phyloP scores from a whole-genome alignment of 1,140 invertebrate genomes.

The Drosophila prosaltans region DNA sequence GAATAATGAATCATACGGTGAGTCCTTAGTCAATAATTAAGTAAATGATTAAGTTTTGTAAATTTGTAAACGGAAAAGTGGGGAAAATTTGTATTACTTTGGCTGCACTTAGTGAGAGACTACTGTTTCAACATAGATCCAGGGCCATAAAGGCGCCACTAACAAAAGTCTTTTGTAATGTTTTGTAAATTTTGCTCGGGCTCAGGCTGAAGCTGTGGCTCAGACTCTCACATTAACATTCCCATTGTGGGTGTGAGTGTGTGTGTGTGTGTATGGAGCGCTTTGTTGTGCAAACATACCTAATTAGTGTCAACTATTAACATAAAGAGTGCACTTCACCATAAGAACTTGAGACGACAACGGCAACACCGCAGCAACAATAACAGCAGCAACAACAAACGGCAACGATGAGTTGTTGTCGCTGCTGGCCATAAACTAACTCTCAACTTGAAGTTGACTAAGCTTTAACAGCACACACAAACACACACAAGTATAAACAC shows the following conservation, averaged over 20 bases:
- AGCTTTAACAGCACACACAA: conserved; percentile 59
- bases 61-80: too few relatives aligned
- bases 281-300: conserved; percentile 78
- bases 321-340: conserved; percentile 79
- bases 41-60: too few relatives aligned
- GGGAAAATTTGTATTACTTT: not conserved
- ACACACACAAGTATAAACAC: not conserved
- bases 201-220: conserved; percentile 19
- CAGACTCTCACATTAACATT: conserved; percentile 26
- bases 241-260: conserved; percentile 14
- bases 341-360: conserved; percentile 76
- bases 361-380: conserved; percentile 30
- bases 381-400: conserved; percentile 34
- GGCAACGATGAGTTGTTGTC: conserved; percentile 36
- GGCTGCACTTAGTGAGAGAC: conserved; percentile 16
- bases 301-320: conserved; percentile 82
- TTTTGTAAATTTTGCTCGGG: conserved; percentile 47
- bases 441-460: conserved; percentile 71
- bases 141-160: conserved; percentile 46
- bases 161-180: conserved; percentile 69
- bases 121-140: conserved; percentile 35
- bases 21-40: not conserved
- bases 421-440: conserved; percentile 70
- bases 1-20: not conserved
- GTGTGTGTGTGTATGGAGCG: conserved; percentile 32